Percentiles rank a stretch among this genome's conserved stretches.
Conservation (phyloP, 2,888 invertebrate species). For the Pammene aurita region DNA sequence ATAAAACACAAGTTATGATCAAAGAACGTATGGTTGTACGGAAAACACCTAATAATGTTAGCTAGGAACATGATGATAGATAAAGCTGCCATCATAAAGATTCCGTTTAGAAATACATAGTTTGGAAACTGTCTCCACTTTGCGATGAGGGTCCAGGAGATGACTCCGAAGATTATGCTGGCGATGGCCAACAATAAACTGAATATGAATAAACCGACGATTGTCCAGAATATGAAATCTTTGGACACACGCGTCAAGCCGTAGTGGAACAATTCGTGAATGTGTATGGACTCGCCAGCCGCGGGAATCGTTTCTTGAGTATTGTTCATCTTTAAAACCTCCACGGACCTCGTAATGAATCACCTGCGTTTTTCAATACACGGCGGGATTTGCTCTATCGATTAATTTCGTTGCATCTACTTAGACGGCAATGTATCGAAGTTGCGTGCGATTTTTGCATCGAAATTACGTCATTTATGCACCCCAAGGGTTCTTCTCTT, state of each 20-base stretch:
- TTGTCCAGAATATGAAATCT: conserved; percentile 3
- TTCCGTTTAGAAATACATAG: conserved; percentile 11
- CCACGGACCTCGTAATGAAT: background rate
- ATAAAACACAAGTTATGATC: background rate
- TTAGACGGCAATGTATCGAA: too few relatives aligned
- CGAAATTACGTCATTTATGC: too few relatives aligned
- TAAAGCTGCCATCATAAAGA: background rate
- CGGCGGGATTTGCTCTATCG: too few relatives aligned
- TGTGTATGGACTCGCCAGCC: background rate
- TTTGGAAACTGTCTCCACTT: conserved; percentile 23
- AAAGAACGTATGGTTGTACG: background rate
- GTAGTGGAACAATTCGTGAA: background rate
- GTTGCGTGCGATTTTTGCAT: too few relatives aligned
- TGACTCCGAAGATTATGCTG: conserved; percentile 19
- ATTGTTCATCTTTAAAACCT: background rate
- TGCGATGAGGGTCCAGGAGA: conserved; percentile 7
- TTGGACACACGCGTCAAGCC: background rate
- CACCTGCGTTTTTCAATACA: too few relatives aligned
- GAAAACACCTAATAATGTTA: background rate
- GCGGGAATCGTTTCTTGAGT: background rate
- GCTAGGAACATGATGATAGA: background rate
- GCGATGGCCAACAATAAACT: background rate
- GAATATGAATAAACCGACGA: background rate
- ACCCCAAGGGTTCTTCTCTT: too few relatives aligned
- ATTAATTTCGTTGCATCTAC: too few relatives aligned